Base-by-base conservation (phyloP, 2,113 vertebrate genomes). In the Dissostichus mawsoni region DNA sequence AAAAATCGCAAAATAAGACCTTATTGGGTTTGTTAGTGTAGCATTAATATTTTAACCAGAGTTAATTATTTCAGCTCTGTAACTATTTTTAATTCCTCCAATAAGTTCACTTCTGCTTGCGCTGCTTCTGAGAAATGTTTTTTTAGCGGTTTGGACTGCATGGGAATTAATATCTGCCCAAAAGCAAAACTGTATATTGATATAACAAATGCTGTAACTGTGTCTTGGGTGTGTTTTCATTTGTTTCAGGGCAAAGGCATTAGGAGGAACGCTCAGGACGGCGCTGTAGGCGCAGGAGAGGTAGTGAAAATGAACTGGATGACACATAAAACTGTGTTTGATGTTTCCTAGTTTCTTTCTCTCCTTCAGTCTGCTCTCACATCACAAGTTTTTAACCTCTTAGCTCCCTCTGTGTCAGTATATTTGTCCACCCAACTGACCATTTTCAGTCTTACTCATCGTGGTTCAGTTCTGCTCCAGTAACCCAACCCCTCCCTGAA, bases 241-340 rank as follows among this genome's bases (percentile, higher is more conserved):
- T 84, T 51, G 29, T 89, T 91, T 81, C 77, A 95, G 93, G 79
- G 73, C 25, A 91, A 71, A 86, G 63, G 41, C 9, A 8, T 58
- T 14, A 83, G 86, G 76, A 93, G 18, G 55, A 64, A 41, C 0
- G 55, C 13, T 18, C 77, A 79, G 53, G 78, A 78, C 0, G 69
- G 10, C 55, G 77, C 76, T 48, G 48, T 9, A 48, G 74, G 47
- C 44, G 9, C 67, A 41, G 74, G 67, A 52, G 85, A 92, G 90
- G 93, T 94, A 90, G 1, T 47, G 7, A 65, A 47, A 61, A 59
- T 47, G 4, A 47, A 63, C 20, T 48, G 11, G 50, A 72, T 45
- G n/a, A 47, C 1, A 69, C 56, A 9, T 25, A 7, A 12, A 51
- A 12, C 5, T n/a, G 11, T 14, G 1, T 45, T 18, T 11, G 9